These are phyloP conservation scores for Peromyscus polionotus DNA, from an alignment of 2,113 vertebrate genomes.

Conservation along the genomic window DNA sequence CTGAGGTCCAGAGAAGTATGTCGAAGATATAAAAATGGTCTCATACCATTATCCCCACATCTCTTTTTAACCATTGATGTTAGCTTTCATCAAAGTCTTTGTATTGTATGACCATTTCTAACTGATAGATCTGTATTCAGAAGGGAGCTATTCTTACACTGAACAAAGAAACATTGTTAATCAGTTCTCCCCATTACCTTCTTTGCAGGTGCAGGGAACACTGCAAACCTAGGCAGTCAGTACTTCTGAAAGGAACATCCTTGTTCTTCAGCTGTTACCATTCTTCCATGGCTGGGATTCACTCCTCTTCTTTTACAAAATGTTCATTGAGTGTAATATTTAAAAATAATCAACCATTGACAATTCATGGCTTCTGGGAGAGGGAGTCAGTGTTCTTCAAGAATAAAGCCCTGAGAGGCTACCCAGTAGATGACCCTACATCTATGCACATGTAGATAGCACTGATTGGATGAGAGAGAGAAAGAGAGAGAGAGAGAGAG, in stretches of 20 bases:
- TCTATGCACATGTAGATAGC: neutral
- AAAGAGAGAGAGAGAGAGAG: no score
- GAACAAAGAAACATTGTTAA: neutral
- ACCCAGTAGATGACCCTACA: neutral
- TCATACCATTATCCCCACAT: neutral
- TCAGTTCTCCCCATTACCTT: neutral
- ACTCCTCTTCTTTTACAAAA: neutral
- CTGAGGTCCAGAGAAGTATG: neutral
- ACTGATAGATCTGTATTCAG: neutral
- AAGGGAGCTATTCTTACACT: neutral
- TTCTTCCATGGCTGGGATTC: neutral
- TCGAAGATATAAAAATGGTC: neutral
- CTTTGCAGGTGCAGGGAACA: neutral
- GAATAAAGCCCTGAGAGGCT: neutral
- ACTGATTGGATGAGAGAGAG: neutral
- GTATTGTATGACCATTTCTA: neutral
- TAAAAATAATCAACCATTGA: neutral
- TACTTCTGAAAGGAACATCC: neutral
- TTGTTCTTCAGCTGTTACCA: neutral
- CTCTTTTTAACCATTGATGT: neutral
- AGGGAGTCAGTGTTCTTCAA: no score
- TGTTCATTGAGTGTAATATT: neutral
- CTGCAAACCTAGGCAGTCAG: neutral
- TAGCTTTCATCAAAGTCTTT: neutral
- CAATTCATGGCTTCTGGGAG: neutral